Evolutionary conservation across 2,797 vertebrate genomes (phyloP).

Genomic region (Paratrypauchen microcephalus): DNA sequence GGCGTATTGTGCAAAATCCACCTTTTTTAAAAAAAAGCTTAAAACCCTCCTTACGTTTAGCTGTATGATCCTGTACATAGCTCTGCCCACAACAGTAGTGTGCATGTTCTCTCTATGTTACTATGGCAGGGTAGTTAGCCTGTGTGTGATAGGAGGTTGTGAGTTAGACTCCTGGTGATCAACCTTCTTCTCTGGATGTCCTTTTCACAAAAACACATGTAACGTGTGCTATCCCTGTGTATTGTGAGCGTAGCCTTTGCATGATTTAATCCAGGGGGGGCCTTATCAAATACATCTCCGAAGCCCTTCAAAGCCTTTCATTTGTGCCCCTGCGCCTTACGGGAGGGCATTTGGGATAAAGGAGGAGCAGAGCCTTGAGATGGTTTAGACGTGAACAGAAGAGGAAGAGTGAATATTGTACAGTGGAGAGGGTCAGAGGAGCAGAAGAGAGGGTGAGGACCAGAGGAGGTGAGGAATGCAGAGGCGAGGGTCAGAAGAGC

Average conservation of each 20-base stretch:
- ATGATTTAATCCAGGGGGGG: slow-evolving; percentile 73
- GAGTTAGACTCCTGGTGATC: background rate
- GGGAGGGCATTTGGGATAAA: background rate
- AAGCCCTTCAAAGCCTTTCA: slow-evolving; percentile 78
- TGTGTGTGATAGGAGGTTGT: background rate
- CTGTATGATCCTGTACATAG: too few species aligned
- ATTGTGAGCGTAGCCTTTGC: slow-evolving; percentile 70
- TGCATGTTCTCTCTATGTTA: too few species aligned
- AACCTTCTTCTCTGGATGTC: background rate
- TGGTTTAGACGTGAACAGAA: background rate
- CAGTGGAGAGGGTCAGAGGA: too few species aligned
- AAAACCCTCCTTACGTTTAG: too few species aligned
- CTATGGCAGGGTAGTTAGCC: too few species aligned
- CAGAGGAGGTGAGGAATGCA: too few species aligned
- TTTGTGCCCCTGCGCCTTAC: slow-evolving; percentile 31
- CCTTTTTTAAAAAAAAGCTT: too few species aligned
- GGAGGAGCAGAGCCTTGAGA: background rate
- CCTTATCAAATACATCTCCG: slow-evolving; percentile 78
- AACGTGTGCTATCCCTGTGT: slow-evolving; percentile 37
- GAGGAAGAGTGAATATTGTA: slow-evolving; percentile 20
- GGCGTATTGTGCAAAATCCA: too few species aligned
- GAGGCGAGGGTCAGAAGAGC: too few species aligned
- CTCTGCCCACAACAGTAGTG: too few species aligned
- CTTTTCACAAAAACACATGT: slow-evolving; percentile 18
- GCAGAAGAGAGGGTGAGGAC: too few species aligned